Conservation (phyloP, 2,797 vertebrate genomes). For the Pachyuromys duprasi region DNA sequence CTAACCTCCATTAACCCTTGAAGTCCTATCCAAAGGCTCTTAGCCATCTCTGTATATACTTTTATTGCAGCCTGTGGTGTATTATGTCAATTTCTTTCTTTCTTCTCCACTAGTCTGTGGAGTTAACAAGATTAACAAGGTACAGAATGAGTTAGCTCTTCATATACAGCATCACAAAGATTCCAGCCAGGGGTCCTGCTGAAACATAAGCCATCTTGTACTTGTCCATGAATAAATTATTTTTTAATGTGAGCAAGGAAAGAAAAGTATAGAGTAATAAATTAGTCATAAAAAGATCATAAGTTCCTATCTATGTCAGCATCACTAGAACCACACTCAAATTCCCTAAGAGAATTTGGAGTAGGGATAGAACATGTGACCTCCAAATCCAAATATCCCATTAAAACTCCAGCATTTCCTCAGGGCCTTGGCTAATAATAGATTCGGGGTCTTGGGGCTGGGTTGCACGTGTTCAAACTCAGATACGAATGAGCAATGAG, state of each 20-base stretch:
- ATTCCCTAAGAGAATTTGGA: not conserved
- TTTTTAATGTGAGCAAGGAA: not conserved
- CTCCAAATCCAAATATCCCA: slow-evolving; percentile 17
- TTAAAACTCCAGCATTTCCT: not conserved
- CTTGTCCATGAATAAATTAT: not conserved
- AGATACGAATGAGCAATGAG: not conserved
- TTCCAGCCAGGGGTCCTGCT: not conserved
- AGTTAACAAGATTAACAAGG: not conserved
- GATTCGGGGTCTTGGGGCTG: not conserved
- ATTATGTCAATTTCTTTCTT: not conserved
- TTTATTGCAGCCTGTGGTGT: not conserved
- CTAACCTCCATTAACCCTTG: not conserved
- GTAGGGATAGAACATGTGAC: not conserved
- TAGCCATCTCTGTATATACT: not conserved
- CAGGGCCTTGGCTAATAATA: not conserved
- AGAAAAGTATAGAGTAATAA: not conserved
- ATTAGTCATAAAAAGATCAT: not conserved
- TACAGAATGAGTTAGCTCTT: not conserved
- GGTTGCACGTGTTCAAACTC: not conserved
- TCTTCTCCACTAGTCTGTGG: not conserved
- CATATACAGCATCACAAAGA: not conserved
- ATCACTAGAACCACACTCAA: not conserved
- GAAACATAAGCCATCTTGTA: not conserved
- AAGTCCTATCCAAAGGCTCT: not conserved
- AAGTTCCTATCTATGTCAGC: not conserved